These are phyloP conservation scores for Molossus molossus DNA, from an alignment of 2,797 vertebrate species.

Conservation along the genomic window DNA sequence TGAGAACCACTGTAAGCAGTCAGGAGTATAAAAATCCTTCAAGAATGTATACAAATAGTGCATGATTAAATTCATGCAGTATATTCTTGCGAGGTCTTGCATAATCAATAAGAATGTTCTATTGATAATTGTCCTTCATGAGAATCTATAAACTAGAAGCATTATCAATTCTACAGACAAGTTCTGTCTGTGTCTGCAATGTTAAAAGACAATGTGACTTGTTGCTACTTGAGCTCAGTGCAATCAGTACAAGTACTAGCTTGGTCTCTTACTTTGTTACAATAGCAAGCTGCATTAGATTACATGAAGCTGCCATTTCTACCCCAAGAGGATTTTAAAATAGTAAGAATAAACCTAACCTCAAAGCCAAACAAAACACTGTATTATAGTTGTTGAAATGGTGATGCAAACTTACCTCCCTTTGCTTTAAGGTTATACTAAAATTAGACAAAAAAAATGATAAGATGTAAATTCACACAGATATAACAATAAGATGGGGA, in stretches of 20 bases:
- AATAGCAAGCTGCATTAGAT: background rate
- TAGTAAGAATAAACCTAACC: background rate
- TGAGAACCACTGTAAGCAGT: background rate
- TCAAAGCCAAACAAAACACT: background rate
- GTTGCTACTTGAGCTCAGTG: background rate
- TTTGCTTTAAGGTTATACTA: background rate
- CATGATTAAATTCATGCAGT: background rate
- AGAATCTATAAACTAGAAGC: background rate
- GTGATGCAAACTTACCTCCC: background rate
- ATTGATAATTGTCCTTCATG: background rate
- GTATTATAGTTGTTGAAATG: background rate
- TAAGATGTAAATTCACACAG: background rate
- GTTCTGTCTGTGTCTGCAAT: background rate
- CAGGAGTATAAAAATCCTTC: background rate
- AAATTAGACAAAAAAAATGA: background rate
- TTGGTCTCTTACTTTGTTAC: background rate
- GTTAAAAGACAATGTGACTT: background rate
- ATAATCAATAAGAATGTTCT: background rate
- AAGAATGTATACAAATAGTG: background rate
- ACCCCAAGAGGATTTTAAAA: background rate
- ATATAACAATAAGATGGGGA: background rate
- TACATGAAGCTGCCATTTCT: background rate
- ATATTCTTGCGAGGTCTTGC: background rate
- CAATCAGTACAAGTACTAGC: background rate
- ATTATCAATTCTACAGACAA: background rate